Base-by-base conservation (phyloP, 1,140 invertebrate species). In the Heliconius hewitsoni region DNA sequence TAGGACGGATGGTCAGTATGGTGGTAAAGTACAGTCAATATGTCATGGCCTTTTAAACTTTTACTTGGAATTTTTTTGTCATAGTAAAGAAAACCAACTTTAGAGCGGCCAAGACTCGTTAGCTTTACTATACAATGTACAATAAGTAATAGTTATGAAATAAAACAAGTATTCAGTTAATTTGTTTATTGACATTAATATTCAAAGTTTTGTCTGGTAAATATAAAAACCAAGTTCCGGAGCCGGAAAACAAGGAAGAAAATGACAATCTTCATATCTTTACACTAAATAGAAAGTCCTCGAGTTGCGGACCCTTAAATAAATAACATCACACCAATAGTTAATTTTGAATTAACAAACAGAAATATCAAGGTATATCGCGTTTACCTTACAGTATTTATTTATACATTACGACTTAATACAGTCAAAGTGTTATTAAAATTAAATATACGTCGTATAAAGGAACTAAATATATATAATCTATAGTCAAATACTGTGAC, bases 101-200 rank as follows among this genome's bases (percentile, higher is more conserved):
- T 37, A 37, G 13, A 16, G 42, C 42, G 18, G 18, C 16, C 50
- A 18, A 18, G 18, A 52, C 50, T 52, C 18, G 6, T 52, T 52
- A 18, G 5, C 4, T 19, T 18, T 16, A 52, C 50, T 11, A 46
- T 46, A 46, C 42, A 46, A 46, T 9, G 42, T 46, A 46, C 42
- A 46, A 46, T 37, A 37, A 37, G 42, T 46, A 16, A 46, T 72
- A 3, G 8, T 71, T 55, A 50, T 23, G n/a, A 66, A 66, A 66
- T 73, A 77, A 71, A 27, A 66, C 0, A 66, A 66, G 60, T 60
- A n/a, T 60, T 66, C 27, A 66, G 60, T 66, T 66, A 66, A 66
- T 66, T 82, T 83, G 66, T 87, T 87, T 87, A 87, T 87, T 86
- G 82, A 87, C 83, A 87, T 84, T 83, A 84, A 85, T 87, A 86